Evolutionary conservation across 2,113 vertebrate genomes (phyloP), one percentile per base, ranked within the genome.

Genomic region (Deroptyus accipitrinus): DNA sequence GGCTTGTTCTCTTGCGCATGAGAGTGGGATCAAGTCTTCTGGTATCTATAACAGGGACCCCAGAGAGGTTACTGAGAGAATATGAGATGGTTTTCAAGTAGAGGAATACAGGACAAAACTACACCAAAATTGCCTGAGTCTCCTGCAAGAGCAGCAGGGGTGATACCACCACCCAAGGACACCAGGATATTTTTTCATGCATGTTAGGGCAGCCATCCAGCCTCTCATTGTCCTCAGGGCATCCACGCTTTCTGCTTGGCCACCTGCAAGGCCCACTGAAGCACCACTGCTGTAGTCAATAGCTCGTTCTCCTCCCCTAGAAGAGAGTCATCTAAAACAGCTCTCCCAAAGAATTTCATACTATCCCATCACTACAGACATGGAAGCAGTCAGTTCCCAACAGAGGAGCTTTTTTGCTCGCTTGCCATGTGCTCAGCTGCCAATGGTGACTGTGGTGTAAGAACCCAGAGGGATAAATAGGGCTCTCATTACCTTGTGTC

Each of bases 111-210:
- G 83, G 44, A 28, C 62, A 62, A 64, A 93, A 37, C 0, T 3
- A 67, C 2, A 2, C 75, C 68, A 70, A 17, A 70, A 86, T 67
- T 42, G 20, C 61, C 52, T 17, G 37, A 69, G 73, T 70, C 68
- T 70, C 59, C 46, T 55, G 49, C 51, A 80, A 54, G 7, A 93
- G 59, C 85, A 94, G 90, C 76, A 74, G 85, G 86, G 68, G 55
- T 83, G 63, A 86, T 42, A 59, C 31, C 83, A 75, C 76, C 69
- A 70, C 46, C 48, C 51, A 49, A 72, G 52, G 81, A 83, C 62
- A 51, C 5, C 0, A 0, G 18, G 42, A 27, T 84, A 15, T 13
- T 54, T 84, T 63, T 77, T 33, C 42, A 25, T 13, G 23, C 0
- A 0, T 54, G 8, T 41, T 1, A 0, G 49, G 33, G 33, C 70